Conservation (phyloP, 2,888 invertebrate species). For the Chirona hameri region DNA sequence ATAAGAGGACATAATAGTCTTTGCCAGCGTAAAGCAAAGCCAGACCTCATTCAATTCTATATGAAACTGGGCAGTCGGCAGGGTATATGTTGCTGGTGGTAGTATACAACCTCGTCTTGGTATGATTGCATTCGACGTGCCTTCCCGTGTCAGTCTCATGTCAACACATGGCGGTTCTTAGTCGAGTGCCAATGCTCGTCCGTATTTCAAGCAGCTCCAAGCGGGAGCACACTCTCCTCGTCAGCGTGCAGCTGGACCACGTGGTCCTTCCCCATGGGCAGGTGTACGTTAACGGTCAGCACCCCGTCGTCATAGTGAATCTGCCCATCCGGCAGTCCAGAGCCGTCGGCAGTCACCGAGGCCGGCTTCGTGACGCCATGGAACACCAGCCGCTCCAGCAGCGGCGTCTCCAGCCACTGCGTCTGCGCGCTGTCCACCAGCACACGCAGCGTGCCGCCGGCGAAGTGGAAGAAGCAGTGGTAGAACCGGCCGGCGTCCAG, state of each 20-base stretch:
- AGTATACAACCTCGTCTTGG: too few species aligned
- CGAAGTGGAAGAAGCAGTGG: constrained; percentile 1
- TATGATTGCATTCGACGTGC: too few species aligned
- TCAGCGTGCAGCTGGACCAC: neutral
- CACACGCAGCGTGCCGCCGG: constrained; percentile 12
- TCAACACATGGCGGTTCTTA: too few species aligned
- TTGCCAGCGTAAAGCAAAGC: too few species aligned
- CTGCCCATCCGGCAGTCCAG: neutral
- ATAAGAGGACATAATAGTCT: too few species aligned
- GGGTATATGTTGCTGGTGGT: too few species aligned
- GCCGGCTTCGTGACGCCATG: constrained; percentile 33
- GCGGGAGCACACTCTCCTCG: neutral
- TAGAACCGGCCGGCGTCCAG: constrained; percentile 1
- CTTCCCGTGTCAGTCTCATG: too few species aligned
- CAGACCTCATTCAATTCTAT: too few species aligned
- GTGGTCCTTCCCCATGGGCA: neutral
- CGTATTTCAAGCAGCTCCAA: too few species aligned
- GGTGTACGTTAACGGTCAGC: constrained; percentile 32
- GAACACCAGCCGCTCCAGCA: constrained; percentile 33
- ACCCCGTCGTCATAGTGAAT: constrained; percentile 5
- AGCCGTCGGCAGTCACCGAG: constrained; percentile 30
- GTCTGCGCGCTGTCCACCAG: constrained; percentile 24
- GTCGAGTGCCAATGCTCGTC: too few species aligned
- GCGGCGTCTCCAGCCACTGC: constrained; percentile 31
- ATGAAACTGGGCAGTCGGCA: too few species aligned